Conservation (phyloP, 2,888 invertebrate genomes). For the Lymantria dispar region DNA sequence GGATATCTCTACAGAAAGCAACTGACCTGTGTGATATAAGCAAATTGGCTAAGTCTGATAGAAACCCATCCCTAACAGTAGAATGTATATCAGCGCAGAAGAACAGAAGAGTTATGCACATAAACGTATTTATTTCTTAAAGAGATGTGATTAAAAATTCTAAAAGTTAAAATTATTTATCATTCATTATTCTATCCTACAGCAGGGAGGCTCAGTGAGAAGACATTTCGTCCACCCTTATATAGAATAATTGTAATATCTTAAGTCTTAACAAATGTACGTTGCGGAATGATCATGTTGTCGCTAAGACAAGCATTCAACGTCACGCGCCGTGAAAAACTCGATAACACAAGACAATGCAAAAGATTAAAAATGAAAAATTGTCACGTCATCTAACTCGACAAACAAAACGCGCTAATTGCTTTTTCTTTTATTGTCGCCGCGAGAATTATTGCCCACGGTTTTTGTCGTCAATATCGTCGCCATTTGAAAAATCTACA, state of each 20-base stretch:
- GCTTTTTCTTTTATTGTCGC: conserved; percentile 53
- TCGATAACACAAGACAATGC: conserved; percentile 40
- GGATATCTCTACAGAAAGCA: no score
- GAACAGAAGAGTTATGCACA: no score
- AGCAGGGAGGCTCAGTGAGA: no score
- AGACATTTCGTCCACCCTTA: no score
- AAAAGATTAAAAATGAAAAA: conserved; percentile 58
- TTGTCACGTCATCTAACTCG: conserved; percentile 37
- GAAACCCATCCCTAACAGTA: no score
- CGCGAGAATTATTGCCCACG: conserved; percentile 25
- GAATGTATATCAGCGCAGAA: no score
- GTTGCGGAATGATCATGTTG: background rate
- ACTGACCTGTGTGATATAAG: no score
- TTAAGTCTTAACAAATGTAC: background rate
- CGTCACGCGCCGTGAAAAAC: conserved; percentile 37
- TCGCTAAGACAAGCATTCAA: conserved; percentile 6
- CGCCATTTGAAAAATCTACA: conserved; percentile 49
- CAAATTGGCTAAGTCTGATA: no score
- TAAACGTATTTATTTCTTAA: no score
- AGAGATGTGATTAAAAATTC: no score
- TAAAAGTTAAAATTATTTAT: no score
- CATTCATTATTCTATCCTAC: no score
- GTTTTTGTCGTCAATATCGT: conserved; percentile 49
- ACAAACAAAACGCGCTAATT: conserved; percentile 61
- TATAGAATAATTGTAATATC: background rate